Base-by-base conservation (phyloP, 2,113 vertebrate species). In the Girardinichthys multiradiatus region DNA sequence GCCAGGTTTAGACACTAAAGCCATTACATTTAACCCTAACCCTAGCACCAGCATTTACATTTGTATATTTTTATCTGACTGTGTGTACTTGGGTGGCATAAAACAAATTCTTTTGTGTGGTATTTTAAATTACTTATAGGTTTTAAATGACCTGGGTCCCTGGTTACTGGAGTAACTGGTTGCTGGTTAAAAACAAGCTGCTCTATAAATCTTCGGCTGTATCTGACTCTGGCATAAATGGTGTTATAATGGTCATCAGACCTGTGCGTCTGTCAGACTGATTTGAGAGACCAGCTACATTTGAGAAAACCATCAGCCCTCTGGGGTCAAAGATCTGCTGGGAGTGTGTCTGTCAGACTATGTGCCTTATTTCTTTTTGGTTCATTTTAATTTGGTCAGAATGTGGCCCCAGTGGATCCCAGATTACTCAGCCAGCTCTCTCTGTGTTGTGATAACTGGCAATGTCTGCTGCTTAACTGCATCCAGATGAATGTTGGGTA, bases 391-490 rank as follows among this genome's bases (percentile, higher is more conserved):
- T 92, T 92, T 89, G 72, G 81, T 77, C 80, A 73, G 80, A 79
- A 74, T 80, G 65, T 58, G 57, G 39, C 28, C 51, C 70, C 80
- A 76, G 82, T 74, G 84, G 71, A 26, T 31, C 76, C 74, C 73
- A 77, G 90, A 91, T 92, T 90, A 90, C 80, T 57, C 1, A 76
- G 51, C 71, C 57, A 74, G 73, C 80, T 78, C 80, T 79, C 80
- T 73, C 54, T 35, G 84, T 90, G 87, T 90, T 90, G 85, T 92
- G 92, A 92, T 92, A 93, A 92, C 86, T 70, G 89, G 80, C 87
- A 68, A 70, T 57, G 76, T 88, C 92, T 91, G 86, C 65, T 59
- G 37, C 67, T 74, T 94, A 93, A 94, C 91, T 72, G 70, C 57
- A 81, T 89, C 92, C 93, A 94, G 90, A 93, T 94, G 94, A 88